Conservation (phyloP, 2,797 vertebrate genomes). For the Diplodus sargus region DNA sequence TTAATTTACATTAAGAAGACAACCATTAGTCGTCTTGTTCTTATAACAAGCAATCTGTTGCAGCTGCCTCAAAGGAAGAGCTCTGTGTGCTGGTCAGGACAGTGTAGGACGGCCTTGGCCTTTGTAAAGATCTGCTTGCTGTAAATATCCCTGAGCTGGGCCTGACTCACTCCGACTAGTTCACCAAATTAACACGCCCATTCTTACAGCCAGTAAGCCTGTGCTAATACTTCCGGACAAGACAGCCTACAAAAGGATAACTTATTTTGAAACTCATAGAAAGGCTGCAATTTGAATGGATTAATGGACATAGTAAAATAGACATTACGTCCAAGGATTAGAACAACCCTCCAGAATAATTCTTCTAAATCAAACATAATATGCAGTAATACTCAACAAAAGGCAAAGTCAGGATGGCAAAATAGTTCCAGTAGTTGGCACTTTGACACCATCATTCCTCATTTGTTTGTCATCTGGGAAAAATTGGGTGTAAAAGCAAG, state of each 20-base stretch:
- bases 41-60: neutral
- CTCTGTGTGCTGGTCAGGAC: constrained; percentile 44
- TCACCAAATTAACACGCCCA: constrained; percentile 27
- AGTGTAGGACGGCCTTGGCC: constrained; percentile 62
- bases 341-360: neutral
- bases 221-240: constrained; percentile 16
- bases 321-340: no score
- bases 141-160: constrained; percentile 68
- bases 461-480: neutral
- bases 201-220: neutral
- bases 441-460: neutral
- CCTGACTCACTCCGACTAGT: constrained; percentile 61
- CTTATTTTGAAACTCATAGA: neutral
- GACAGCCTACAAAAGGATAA: neutral
- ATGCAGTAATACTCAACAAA: neutral
- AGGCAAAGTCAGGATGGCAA: neutral
- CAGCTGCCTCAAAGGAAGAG: constrained; percentile 24
- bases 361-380: neutral
- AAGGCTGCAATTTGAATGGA: neutral
- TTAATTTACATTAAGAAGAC: neutral
- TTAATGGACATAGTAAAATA: neutral
- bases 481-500: neutral
- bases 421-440: no score
- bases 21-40: constrained; percentile 2
- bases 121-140: constrained; percentile 59